Conservation (phyloP, 2,888 invertebrate genomes). For the Diarsia dahlii region DNA sequence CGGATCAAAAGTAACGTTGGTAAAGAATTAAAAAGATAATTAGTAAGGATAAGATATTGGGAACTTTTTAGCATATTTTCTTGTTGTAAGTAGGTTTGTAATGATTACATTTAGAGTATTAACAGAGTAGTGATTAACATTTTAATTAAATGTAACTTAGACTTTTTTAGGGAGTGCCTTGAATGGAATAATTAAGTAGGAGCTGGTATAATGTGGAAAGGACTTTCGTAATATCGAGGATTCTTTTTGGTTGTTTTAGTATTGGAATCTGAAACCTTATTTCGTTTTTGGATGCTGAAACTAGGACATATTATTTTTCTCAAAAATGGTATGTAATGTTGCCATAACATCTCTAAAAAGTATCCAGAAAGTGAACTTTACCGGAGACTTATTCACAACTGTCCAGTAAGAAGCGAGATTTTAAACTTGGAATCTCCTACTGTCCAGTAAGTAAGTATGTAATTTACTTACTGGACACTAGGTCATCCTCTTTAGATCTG, state of each 20-base stretch:
- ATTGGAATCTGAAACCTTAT: neutral
- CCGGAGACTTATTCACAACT: no score
- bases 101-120: constrained; percentile 59
- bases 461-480: no score
- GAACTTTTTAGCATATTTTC: constrained; percentile 59
- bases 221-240: neutral
- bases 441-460: no score
- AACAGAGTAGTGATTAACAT: constrained; percentile 59
- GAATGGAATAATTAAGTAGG: constrained; percentile 32
- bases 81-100: constrained; percentile 50
- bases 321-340: no score
- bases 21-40: constrained; percentile 69
- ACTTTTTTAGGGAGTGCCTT: constrained; percentile 16
- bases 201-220: constrained; percentile 3
- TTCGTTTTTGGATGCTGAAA: neutral
- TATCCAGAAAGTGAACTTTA: no score
- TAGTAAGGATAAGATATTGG: constrained; percentile 67
- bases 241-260: neutral
- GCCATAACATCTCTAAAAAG: no score
- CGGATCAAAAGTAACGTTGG: constrained; percentile 34
- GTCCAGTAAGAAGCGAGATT: no score
- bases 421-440: no score
- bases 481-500: no score
- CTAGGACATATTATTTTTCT: no score
- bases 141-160: constrained; percentile 52